These are phyloP conservation scores for Pollenia amentaria DNA, from an alignment of 2,888 invertebrate species.

Conservation along the genomic window DNA sequence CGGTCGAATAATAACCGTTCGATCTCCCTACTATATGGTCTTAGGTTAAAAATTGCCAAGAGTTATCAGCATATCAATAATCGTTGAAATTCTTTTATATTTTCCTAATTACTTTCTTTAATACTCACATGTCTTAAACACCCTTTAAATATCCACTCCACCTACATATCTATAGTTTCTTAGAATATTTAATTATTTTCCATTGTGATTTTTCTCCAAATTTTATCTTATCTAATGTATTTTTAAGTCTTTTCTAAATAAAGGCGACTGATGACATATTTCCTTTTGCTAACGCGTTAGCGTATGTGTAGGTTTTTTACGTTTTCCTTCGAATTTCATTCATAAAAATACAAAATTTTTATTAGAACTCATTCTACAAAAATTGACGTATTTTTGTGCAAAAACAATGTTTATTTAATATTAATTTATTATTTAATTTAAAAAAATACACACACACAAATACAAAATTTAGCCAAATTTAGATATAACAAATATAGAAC, in stretches of 20 bases:
- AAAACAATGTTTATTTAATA: no score
- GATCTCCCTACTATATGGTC: no score
- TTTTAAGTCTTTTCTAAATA: background rate
- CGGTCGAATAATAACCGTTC: no score
- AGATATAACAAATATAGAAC: constrained; percentile 36
- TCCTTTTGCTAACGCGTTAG: background rate
- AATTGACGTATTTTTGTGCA: background rate
- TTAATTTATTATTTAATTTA: no score
- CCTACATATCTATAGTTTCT: no score
- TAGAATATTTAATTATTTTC: background rate
- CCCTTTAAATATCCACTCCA: no score
- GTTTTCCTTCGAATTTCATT: constrained; percentile 38
- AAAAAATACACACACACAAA: background rate
- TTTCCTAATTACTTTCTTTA: no score
- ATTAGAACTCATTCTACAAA: background rate
- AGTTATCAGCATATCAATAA: no score
- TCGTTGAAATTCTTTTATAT: no score
- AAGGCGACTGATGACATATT: background rate
- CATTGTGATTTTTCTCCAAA: background rate
- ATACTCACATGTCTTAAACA: no score
- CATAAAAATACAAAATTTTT: constrained; percentile 30
- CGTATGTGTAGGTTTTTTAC: constrained; percentile 25
- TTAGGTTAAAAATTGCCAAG: no score
- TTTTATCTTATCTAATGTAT: background rate
- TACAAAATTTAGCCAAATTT: background rate